Evolutionary conservation across 2,797 vertebrate species (phyloP).

Genomic region (Pachyuromys duprasi): DNA sequence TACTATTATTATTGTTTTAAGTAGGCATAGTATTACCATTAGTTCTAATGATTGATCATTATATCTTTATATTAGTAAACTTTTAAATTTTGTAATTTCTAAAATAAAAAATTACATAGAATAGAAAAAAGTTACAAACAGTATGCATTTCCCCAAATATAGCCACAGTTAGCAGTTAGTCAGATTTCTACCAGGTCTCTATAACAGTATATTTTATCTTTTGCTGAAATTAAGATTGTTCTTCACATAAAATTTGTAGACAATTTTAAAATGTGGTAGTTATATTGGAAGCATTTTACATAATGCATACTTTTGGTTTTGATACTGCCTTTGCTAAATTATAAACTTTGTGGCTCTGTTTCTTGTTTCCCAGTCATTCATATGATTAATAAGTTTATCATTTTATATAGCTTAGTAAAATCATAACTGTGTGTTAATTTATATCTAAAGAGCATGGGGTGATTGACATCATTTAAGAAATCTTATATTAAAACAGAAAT

Average conservation of each 20-base stretch:
- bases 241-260: slow-evolving; percentile 23
- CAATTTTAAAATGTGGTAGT: not conserved
- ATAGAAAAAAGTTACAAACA: not conserved
- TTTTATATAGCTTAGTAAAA: slow-evolving; percentile 39
- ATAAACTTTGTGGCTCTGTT: not conserved
- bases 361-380: not conserved
- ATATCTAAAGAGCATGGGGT: not conserved
- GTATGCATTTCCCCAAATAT: not conserved
- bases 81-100: not conserved
- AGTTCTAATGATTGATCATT: not conserved
- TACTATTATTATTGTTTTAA: not conserved
- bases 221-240: slow-evolving; percentile 18
- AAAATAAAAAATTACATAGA: not conserved
- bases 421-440: not conserved
- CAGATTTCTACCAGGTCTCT: slow-evolving; percentile 28
- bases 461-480: slow-evolving; percentile 2
- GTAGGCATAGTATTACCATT: no score
- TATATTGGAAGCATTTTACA: not conserved
- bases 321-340: slow-evolving; percentile 24
- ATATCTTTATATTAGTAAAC: not conserved
- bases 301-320: not conserved
- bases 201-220: not conserved
- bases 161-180: not conserved
- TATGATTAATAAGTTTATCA: not conserved
- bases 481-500: slow-evolving; percentile 38